Evolutionary conservation across 2,113 vertebrate genomes (phyloP), one percentile per base, ranked within the genome.

Genomic region (Centropus bengalensis): DNA sequence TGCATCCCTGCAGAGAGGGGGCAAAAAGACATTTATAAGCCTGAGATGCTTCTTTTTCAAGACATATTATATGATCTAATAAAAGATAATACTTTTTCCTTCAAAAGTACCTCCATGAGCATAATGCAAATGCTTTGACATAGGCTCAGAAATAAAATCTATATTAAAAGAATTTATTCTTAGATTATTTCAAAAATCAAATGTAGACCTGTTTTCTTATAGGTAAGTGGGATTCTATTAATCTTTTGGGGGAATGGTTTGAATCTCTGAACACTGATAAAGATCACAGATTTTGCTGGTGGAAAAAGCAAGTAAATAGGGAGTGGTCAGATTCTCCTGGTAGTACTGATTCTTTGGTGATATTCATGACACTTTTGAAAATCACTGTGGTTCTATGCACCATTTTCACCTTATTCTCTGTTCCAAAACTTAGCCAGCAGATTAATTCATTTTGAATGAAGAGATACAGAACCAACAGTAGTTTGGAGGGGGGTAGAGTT

Each of bases 51-150:
- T 81, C 55, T 86, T 96, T 96, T 90, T 67, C 51, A 86, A 92
- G 75, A 83, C 52, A 56, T 8, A 88, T 55, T 89, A 51, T 68
- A 20, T 63, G 68, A 81, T 88, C 90, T 90, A 90, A 93, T 86
- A 87, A 89, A 92, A 91, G 58, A 85, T 73, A 94, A 87, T 51
- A 69, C 45, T 82, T 94, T 54, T 94, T 91, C 75, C 69, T 80
- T 82, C 42, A 82, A 87, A 55, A 1, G 1, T 33, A 51, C 24
- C 32, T 94, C 42, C 74, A 91, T 24, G 54, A 91, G 42, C 52
- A 40, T 51, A 73, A 80, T 55, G 82, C 71, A 92, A 94, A 94
- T 45, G 49, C 51, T 59, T 80, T 70, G 68, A 38, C 74, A 85
- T 26, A 36, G 10, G 20, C 56, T 89, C 63, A 69, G 62, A 54